Percentiles rank a stretch among this genome's conserved stretches.
These are phyloP conservation scores for Coremacera marginata DNA, from an alignment of 2,888 invertebrate species.

Conservation along the genomic window DNA sequence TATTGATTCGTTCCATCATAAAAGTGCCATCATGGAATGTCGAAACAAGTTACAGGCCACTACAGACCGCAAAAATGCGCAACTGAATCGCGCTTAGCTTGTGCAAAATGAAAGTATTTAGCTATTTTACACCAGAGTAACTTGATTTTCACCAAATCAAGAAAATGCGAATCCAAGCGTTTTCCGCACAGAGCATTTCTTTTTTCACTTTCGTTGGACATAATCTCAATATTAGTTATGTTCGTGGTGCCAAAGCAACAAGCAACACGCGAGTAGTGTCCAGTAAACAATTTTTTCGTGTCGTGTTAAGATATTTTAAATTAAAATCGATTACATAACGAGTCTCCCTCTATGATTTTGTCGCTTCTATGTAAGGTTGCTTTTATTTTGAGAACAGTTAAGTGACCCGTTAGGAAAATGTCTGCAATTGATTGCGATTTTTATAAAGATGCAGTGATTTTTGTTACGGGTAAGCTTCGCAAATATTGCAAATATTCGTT, in stretches of 20 bases:
- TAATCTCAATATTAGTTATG: constrained; percentile 7
- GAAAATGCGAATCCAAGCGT: background rate
- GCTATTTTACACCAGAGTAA: background rate
- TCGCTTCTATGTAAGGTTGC: background rate
- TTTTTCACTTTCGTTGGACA: constrained; percentile 15
- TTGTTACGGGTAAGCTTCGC: constrained; percentile 59
- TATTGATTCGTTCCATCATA: background rate
- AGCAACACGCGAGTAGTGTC: constrained; percentile 7
- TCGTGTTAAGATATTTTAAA: too few species aligned
- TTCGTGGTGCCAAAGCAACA: background rate
- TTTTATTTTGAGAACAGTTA: background rate
- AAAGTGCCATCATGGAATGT: background rate
- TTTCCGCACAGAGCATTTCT: background rate
- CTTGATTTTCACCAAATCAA: constrained; percentile 22
- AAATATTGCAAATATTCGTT: background rate
- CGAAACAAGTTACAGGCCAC: background rate
- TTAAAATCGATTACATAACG: too few species aligned
- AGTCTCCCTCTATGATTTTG: background rate
- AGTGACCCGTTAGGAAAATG: background rate
- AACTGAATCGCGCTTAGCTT: background rate
- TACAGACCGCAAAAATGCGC: background rate
- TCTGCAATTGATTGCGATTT: constrained; percentile 47
- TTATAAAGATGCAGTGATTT: constrained; percentile 60
- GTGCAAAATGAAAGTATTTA: constrained; percentile 17
- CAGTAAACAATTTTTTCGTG: background rate